Base-by-base conservation (phyloP, 2,113 vertebrate species). In the Etheostoma spectabile region DNA sequence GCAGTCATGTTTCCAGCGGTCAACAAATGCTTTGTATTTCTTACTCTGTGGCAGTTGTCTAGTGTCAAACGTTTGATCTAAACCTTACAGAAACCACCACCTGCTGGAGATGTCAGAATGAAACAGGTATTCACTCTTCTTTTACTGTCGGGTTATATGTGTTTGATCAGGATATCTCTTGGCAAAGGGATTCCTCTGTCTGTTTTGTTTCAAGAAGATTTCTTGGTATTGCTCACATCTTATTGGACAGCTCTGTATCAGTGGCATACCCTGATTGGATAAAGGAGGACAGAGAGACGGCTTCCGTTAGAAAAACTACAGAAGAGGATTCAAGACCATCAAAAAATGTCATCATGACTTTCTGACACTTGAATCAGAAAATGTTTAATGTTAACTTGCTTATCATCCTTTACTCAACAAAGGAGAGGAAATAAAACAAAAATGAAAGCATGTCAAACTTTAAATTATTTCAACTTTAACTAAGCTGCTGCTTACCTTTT, bases 51-150 rank as follows among this genome's bases (percentile, higher is more conserved):
- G 46, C 74, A 74, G 19, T 79, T 87, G 76, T 90, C 53, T 79
- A 42, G 71, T 78, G 49, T 92, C 48, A 92, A 93, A 91, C 93
- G 80, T 92, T 92, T 92, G 77, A 87, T 94, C 88, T 90, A 86
- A 93, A 92, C 92, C 89, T 91, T 92, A 72, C 94, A 96, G 95
- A 96, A 80, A 91, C 93, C 92, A 96, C 95, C 93, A 95, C 93
- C 87, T 96, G 95, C 95, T 95, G 95, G 94, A 95, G 95, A 93
- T 96, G 95, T 95, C 94, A 96, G 74, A 96, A 94, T 93, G 95
- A 96, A 95, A 94, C 95, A 92, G 95, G 95, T 96, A 95, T 91
- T 93, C 80, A 64, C 65, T 73, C 60, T 62, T n/a, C 16, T 60
- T 78, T 59, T 85, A 35, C 45, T 82, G 18, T 69, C 74, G 18